Conservation (phyloP, 2,888 invertebrate species). For the Yponomeuta plumbellus region DNA sequence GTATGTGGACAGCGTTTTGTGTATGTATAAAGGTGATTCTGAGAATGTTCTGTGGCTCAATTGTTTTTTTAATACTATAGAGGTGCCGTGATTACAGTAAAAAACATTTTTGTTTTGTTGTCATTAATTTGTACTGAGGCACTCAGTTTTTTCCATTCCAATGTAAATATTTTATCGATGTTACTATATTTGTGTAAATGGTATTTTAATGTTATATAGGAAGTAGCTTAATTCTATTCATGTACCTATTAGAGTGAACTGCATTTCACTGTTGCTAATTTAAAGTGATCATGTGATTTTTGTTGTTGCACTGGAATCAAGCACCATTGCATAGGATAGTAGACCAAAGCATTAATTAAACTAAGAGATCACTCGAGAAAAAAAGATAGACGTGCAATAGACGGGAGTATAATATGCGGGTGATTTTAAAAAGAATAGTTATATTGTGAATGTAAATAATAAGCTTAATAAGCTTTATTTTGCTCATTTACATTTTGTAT, state of each 20-base stretch:
- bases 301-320: conserved; percentile 30
- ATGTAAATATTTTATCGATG: not conserved
- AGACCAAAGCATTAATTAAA: not conserved
- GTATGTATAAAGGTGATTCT: too few relatives aligned
- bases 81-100: too few relatives aligned
- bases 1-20: not conserved
- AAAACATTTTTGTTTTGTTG: not conserved
- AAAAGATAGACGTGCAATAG: not conserved
- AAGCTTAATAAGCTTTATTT: too few relatives aligned
- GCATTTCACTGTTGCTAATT: not conserved
- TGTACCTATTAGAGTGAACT: not conserved
- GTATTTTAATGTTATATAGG: not conserved
- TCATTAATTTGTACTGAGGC: not conserved
- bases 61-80: too few relatives aligned
- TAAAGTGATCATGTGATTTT: conserved; percentile 15
- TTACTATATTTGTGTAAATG: not conserved
- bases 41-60: too few relatives aligned
- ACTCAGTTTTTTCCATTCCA: not conserved
- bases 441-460: too few relatives aligned
- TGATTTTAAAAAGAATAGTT: too few relatives aligned
- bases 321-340: not conserved
- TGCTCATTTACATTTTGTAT: too few relatives aligned
- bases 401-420: not conserved
- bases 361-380: not conserved
- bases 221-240: not conserved